Base-by-base conservation (phyloP, 2,888 invertebrate genomes). In the Hedya salicella region DNA sequence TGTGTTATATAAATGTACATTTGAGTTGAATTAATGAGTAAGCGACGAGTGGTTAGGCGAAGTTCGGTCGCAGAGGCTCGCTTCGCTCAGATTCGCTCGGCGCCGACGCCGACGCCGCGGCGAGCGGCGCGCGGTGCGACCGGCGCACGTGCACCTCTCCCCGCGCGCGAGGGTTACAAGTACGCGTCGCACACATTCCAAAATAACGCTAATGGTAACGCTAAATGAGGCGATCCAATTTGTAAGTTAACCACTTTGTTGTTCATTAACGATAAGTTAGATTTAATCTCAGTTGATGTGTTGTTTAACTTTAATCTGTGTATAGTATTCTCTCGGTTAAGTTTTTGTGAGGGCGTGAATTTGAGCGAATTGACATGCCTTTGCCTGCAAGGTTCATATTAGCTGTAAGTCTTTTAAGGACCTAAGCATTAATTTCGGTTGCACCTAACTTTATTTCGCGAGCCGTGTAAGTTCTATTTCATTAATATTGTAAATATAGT, bases 191-290 rank as follows among this genome's bases (percentile, higher is more conserved):
- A 89, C 84, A 91, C 91, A 91, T 91, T 91, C 91, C 91, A 91
- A 89, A 88, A 88, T 84, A 88, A 85, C 83, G 80, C 80, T 84
- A 78, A 79, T 81, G 77, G 83, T 85, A 85, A 85, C 84, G 85
- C 82, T 76, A 79, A 72, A 82, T 82, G 86, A 79, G 83, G 84
- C 88, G 87, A 85, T 85, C 79, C 86, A 80, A 78, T 81, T 83
- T 88, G 85, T 88, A 87, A 86, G 86, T 90, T 91, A 89, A 90
- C 91, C 91, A 91, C 91, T 89, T 87, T 90, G 91, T 89, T 91
- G 91, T 91, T 91, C 91, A 91, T 91, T 91, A 91, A 87, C 85
- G 87, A 83, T 91, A 91, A 91, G 91, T 87, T 91, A 91, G 91
- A 77, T 86, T 87, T 90, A 91, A 90, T 89, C 86, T 91, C 89